Conservation (phyloP, 2,888 invertebrate genomes). For the Pollenia amentaria region DNA sequence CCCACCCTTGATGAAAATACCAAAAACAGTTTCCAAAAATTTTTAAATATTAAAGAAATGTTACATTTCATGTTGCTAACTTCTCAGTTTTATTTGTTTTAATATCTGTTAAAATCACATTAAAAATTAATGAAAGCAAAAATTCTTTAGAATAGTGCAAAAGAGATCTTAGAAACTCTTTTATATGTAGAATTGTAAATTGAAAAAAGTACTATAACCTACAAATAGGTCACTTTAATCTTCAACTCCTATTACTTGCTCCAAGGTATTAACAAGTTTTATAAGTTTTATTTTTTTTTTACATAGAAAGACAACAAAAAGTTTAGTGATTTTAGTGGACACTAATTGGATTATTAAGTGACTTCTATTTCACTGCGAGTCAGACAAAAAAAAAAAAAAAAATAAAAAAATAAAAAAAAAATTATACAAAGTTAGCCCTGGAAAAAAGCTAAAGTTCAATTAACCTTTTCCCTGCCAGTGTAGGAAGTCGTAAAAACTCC, state of each 20-base stretch:
- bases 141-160: no score
- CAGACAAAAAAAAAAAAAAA: background rate
- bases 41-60: no score
- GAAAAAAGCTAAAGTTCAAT: conserved; percentile 29
- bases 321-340: conserved; percentile 2
- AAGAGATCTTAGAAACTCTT: no score
- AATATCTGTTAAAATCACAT: no score
- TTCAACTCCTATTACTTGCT: background rate
- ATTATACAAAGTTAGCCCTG: conserved; percentile 13
- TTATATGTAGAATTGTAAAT: no score
- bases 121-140: no score
- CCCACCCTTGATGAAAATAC: no score
- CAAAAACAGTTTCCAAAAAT: no score
- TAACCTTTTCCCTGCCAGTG: conserved; percentile 39
- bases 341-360: conserved; percentile 51
- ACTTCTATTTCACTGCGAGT: background rate
- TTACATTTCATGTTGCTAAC: no score
- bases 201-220: background rate
- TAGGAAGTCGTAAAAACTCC: conserved; percentile 38
- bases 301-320: background rate
- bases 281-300: background rate
- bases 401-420: no score
- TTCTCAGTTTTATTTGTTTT: no score
- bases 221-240: conserved; percentile 6
- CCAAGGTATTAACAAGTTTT: background rate